A percentile compares a stretch with the other conserved stretches of the same genome.
Conservation (phyloP, 2,113 vertebrate species). For the Muscicapa adusta region DNA sequence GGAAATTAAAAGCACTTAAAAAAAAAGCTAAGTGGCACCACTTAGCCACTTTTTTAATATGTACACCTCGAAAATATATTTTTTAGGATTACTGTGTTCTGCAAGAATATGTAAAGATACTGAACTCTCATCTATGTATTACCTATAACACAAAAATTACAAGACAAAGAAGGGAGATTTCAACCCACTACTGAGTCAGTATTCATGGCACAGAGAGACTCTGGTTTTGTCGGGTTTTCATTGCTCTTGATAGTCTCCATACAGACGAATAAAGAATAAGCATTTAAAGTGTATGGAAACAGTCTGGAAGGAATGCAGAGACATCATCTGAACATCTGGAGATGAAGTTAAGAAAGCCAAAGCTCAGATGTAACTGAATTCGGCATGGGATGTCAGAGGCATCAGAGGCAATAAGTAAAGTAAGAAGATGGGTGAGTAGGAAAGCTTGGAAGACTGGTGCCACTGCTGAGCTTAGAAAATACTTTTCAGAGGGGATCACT, state of each 20-base stretch:
- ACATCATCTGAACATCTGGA: neutral
- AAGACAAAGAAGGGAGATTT: neutral
- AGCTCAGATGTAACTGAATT: neutral
- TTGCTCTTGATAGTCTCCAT: neutral
- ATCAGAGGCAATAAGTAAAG: neutral
- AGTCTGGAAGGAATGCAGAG: neutral
- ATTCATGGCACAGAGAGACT: neutral
- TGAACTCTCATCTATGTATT: neutral
- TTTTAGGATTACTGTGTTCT: neutral
- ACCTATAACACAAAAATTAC: neutral
- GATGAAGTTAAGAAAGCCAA: neutral
- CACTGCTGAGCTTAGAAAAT: neutral
- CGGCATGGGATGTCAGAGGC: neutral
- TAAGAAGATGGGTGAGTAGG: neutral
- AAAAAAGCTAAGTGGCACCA: too few species aligned
- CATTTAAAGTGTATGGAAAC: neutral
- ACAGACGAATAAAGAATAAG: neutral
- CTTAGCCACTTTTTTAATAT: neutral
- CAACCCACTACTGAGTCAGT: neutral
- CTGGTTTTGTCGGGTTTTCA: neutral
- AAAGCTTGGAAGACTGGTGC: neutral
- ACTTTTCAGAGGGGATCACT: neutral
- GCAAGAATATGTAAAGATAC: neutral
- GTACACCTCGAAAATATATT: neutral
- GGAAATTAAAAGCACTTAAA: neutral